Evolutionary conservation across 2,888 invertebrate species (phyloP), one percentile per base, ranked within the genome.

Genomic region (Epirrhoe tristata): DNA sequence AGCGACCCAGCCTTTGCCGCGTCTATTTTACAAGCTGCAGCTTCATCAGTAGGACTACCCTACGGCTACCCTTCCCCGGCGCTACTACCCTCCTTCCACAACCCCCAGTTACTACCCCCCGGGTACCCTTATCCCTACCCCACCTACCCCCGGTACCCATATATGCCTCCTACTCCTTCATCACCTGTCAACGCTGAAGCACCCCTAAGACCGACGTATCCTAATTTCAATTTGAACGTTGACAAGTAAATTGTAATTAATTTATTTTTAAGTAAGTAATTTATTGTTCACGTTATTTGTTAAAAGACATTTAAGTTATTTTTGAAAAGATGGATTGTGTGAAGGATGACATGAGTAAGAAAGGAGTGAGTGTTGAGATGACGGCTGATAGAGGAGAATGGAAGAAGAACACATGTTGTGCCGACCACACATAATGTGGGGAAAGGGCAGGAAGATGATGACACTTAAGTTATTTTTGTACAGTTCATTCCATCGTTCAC

Each of bases 1-100:
- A 96, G 98, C 34, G 99, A 99, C 81, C 98, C 99, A 0, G 96
- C 98, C 0, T 96, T 99, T 79, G 98, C 98, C 5, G 98, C 98
- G 1, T 97, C 98, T 43, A 95, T 99, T 7, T 95, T 98, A 1
- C 98, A 98, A 82, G 98, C 98, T 0, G 97, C 98, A 0, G 97
- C 97, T 6, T 96, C 96, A 3, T 95, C 96, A 8, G 95, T 96
- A 8, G 95, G 95, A 57, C 90, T 96, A 63, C 95, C 96, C 3
- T 95, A 95, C 83, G 94, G 93, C 0, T 95, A 95, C 71, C 94
- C 95, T 8, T 88, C 92, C 34, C 95, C 94, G 69, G 96, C 91
- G 74, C 94, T 93, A 73, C 95, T 84, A 84, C 96, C 93, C 79
- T 94, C 88, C 63, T 90, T 93, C 75, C 92, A 93, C 66, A 94